Evolutionary conservation across 2,888 invertebrate species (phyloP), one percentile per base, ranked within the genome.

Genomic region (Hanleya hanleyi): DNA sequence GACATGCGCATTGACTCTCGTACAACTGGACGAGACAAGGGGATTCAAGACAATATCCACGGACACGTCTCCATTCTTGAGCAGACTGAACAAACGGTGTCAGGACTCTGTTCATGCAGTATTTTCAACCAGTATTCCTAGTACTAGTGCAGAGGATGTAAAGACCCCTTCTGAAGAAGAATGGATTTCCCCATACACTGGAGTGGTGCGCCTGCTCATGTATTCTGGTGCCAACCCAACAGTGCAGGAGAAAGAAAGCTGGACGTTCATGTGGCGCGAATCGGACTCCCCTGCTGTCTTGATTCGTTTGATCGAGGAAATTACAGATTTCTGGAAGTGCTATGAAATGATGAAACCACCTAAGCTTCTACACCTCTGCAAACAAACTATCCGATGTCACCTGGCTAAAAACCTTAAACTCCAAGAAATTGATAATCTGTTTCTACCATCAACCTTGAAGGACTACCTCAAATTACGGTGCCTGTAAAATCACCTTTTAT

Each of bases 171-270:
- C 47, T 57, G 67, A 65, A 9, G 47, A 70, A 72, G 22, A 71
- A 65, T 35, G 49, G 70, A n/a, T 70, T 18, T 80, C 79, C 22
- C 76, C 75, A 0, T 83, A 81, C 62, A 74, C 79, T 37, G 79
- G 79, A 22, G 72, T 83, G 18, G 83, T 83, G 15, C 74, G 81
- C 32, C 67, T 83, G 57, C 61, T 83, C 26, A 75, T 79, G 15
- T 64, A 74, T 12, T 74, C 71, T 26, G 79, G 79, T 22, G 74
- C 77, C 7, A 68, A 67, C n/a, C 62, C 74, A 4, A 64, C 47
- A 29, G 18, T 22, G 38, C 50, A n/a, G 37, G 62, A 67, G 36
- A n/a, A 62, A 26, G 37, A 41, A n/a, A 70, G 62, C 29, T 73
- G 61, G 33, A 22, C 18, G 32, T 57, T 18, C 15, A 33, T 71